A percentile compares a stretch with the other conserved stretches of the same genome.
These are phyloP conservation scores for Pipra filicauda DNA, from an alignment of 2,113 vertebrate genomes.

Conservation along the genomic window DNA sequence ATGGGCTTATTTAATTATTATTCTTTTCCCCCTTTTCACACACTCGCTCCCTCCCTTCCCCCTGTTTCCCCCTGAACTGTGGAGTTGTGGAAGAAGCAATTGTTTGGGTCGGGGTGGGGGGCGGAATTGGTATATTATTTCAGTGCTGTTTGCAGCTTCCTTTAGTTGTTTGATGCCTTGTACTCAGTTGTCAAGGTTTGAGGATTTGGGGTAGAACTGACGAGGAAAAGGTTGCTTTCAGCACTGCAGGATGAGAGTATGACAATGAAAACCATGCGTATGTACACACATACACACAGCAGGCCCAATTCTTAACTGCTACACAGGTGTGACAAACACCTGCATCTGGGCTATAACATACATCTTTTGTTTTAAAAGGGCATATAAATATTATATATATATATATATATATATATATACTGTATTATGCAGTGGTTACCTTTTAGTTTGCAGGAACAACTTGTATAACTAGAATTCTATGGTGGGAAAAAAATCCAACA, in stretches of 20 bases:
- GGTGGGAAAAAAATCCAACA: slow-evolving; percentile 70
- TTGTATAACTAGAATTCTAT: slow-evolving; percentile 75
- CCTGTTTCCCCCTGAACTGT: background rate
- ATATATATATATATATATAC: background rate
- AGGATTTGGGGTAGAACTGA: background rate
- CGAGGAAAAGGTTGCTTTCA: slow-evolving; percentile 17
- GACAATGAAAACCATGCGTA: background rate
- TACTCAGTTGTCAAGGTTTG: background rate
- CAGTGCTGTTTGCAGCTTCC: slow-evolving; percentile 44
- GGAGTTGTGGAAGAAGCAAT: background rate
- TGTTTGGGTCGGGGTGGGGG: background rate
- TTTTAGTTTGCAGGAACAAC: slow-evolving; percentile 76
- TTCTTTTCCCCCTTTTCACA: slow-evolving; percentile 5
- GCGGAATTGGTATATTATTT: background rate
- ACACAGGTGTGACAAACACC: background rate
- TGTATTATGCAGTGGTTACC: slow-evolving; percentile 75
- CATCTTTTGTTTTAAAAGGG: slow-evolving; percentile 67
- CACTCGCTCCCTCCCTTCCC: background rate
- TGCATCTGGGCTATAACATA: background rate
- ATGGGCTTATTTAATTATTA: slow-evolving; percentile 40
- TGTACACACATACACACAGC: background rate
- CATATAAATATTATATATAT: slow-evolving; percentile 52
- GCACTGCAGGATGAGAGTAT: background rate
- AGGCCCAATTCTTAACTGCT: background rate
- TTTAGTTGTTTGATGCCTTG: background rate